Evolutionary conservation across 2,888 invertebrate species (phyloP).

Genomic region (Nowickia ferox): DNA sequence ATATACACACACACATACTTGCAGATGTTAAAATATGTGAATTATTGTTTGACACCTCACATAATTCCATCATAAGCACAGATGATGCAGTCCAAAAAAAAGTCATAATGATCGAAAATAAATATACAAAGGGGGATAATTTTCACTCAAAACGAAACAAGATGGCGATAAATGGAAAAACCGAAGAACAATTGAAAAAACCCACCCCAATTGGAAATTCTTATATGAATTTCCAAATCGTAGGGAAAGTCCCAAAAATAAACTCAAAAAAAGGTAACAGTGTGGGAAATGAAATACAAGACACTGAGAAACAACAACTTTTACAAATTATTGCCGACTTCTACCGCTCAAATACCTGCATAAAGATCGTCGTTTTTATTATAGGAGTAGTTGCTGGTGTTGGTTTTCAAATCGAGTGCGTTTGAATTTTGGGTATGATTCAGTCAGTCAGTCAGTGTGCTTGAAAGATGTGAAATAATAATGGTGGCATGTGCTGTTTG

Average conservation of each 20-base stretch:
- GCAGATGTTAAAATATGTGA: slow-evolving; percentile 67
- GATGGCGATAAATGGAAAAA: slow-evolving; percentile 23
- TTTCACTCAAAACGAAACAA: slow-evolving; percentile 50
- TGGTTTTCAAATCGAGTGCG: neutral
- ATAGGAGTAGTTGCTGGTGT: slow-evolving; percentile 11
- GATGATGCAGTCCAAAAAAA: slow-evolving; percentile 47
- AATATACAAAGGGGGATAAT: slow-evolving; percentile 36
- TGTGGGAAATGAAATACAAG: slow-evolving; percentile 66
- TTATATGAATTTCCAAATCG: slow-evolving; percentile 50
- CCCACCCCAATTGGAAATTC: slow-evolving; percentile 60
- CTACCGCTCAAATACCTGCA: slow-evolving; percentile 59
- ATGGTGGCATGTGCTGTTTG: slow-evolving; percentile 73
- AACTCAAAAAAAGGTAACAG: slow-evolving; percentile 55
- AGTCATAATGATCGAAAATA: slow-evolving; percentile 1
- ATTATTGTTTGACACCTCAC: slow-evolving; percentile 69
- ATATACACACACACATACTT: neutral
- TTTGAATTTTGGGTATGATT: slow-evolving; percentile 18
- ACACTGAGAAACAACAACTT: slow-evolving; percentile 51
- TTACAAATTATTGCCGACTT: slow-evolving; percentile 45
- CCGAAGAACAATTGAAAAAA: slow-evolving; percentile 16
- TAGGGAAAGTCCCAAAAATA: slow-evolving; percentile 60
- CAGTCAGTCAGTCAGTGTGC: neutral
- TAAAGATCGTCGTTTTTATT: slow-evolving; percentile 23
- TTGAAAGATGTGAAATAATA: slow-evolving; percentile 71
- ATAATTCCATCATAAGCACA: slow-evolving; percentile 70